Evolutionary conservation across 1,140 invertebrate genomes (phyloP), one percentile per base, ranked within the genome.

Genomic region (Polyergus mexicanus): DNA sequence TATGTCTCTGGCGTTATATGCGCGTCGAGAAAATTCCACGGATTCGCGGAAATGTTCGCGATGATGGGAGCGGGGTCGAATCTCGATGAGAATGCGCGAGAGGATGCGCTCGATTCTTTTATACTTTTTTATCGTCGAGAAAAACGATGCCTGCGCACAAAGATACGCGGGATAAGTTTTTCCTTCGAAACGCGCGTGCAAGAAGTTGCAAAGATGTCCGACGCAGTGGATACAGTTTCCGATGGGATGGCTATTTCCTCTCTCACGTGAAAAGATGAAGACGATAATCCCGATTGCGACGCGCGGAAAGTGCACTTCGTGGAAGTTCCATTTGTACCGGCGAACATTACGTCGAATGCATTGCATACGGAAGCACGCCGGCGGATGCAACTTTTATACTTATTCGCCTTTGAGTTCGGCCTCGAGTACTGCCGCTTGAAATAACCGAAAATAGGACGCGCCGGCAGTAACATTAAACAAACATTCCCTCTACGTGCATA

Each of bases 341-440:
- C 71, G 81, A 69, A 88, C 88, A 86, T 89, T 89, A 89, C 88
- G 69, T 62, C 88, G 63, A 89, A 88, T 88, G 71, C 87, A 71
- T 44, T 75, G 87, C 84, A 86, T 86, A 81, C 62, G 74, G 68
- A 72, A 88, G 87, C 85, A 60, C 62, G 85, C 69, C 66, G 84
- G 83, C 47, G 84, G 68, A 89, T 89, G 84, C 76, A 89, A 89
- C 84, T 89, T 89, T 89, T 89, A 89, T 89, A 81, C 84, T 35
- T 66, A 78, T 74, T 83, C 68, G 54, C 66, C 13, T 25, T 38
- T 25, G 54, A 60, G 54, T 83, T 81, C 66, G 66, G 76, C 32
- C 76, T 16, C 77, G 77, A 71, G 32, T 38, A 54, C 44, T 5
- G 62, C 65, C 44, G 25, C 3, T 5, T 56, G 62, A 44, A 83